Evolutionary conservation across 2,888 invertebrate species (phyloP), one percentile per base, ranked within the genome.

Genomic region (Drosophila phalerata): DNA sequence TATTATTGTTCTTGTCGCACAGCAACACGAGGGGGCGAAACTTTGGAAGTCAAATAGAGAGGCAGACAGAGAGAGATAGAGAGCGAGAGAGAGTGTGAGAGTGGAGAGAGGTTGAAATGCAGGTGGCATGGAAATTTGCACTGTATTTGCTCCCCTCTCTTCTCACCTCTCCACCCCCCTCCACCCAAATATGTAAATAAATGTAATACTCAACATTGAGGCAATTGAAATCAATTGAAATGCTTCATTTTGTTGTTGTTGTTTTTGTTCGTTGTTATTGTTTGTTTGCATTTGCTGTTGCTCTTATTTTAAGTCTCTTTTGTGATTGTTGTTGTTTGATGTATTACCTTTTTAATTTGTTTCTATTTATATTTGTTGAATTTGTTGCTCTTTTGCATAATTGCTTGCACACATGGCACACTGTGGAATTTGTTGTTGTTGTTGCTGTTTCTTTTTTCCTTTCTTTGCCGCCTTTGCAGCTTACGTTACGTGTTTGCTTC

Each of bases 1-100:
- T 88, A 88, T 86, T 88, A 90, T 90, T 88, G 85, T 88, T 88
- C 90, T 87, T 77, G 88, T 77, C 77, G 78, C 85, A 74, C 76
- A 64, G 86, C 86, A 76, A 85, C 82, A 85, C 82, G 74, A 77
- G 56, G 73, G 73, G 72, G 78, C 71, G 80, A 85, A 79, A 64
- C 85, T 69, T 79, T 66, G 63, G 32, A 82, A 73, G 63, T 73
- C 67, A 73, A 68, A 78, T 71, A 68, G 65, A 63, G 53, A 62
- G 48, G 22, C 43, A 43, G 40, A 52, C 40, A 48, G 64, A 13
- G 43, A 37, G 25, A 49, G 56, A 56, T n/a, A n/a, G 40, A 52
- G 43, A 48, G 64, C n/a, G 43, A 37, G 25, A 49, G 56, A 56
- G 45, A 57, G 51, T 22, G 56, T 42, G 28, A 9, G 17, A 17